Base-by-base conservation (phyloP, 2,888 invertebrate species). In the Tachina grossa region DNA sequence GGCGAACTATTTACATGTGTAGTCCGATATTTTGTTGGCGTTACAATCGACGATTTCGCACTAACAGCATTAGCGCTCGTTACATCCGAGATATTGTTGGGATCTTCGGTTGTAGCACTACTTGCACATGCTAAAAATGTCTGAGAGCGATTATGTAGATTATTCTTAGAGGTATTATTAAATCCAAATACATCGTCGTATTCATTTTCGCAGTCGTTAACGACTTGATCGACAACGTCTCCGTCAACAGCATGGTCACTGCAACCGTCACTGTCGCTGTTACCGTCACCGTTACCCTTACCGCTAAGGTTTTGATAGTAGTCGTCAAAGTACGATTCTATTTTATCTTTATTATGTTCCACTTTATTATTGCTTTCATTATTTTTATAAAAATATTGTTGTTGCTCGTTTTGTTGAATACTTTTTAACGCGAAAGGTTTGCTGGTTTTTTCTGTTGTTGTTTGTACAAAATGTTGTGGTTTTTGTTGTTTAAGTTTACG, bases 1-100 rank as follows among this genome's bases (percentile, higher is more conserved):
- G 89, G 88, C 72, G 89, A 89, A 88, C 84, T 85, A 61, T 86
- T 93, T 88, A 94, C 94, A 93, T 94, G 94, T 93, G 93, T 93
- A 90, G 93, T 93, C 90, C 74, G 74, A 51, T 80, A 77, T 63
- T 79, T 79, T 13, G 83, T 78, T 61, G 85, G 69, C 59, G 80
- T 84, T 77, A 77, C 69, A 57, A 55, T 76, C 11, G 74, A 22
- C 14, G 65, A 41, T 55, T 79, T 79, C 41, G 43, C 51, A 78
- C 61, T 68, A 57, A 47, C 51, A 72, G 43, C 39, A 74, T 59
- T 77, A 10, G 63, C 43, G 39, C 49, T 76, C 31, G 55, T 31
- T 47, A 39, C 31, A 31, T 61, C 51, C 45, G 53, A 63, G 16
- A 22, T 79, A 22, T 79, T 57, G 59, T 68, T 63, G 43, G 10